Evolutionary conservation across 92 coral and sea anemone genomes (phyloP).

Genomic region (Bergia sp.): DNA sequence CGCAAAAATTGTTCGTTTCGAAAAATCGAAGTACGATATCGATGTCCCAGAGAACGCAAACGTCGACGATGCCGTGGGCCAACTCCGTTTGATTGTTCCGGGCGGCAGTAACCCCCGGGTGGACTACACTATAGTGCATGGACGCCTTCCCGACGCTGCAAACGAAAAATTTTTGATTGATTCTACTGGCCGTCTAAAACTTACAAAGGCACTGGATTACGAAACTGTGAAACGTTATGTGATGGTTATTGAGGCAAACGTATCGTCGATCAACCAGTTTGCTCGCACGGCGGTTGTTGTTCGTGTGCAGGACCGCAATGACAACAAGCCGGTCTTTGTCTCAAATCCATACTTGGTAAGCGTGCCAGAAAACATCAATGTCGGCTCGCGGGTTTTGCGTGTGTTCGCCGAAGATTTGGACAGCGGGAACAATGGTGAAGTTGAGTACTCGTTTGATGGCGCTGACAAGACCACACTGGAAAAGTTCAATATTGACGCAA

Average conservation of each 20-base stretch:
- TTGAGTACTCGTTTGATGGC: conserved; percentile 67
- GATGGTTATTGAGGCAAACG: conserved; percentile 83
- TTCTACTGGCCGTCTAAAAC: conserved; percentile 69
- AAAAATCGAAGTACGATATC: conserved; percentile 70
- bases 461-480: conserved; percentile 44
- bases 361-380: conserved; percentile 85
- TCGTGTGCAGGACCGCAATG: conserved; percentile 80
- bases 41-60: conserved; percentile 59
- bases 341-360: conserved; percentile 84
- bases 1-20: conserved; percentile 78
- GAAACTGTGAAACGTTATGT: conserved; percentile 84
- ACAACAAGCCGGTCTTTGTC: conserved; percentile 83
- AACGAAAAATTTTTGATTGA: conserved; percentile 65
- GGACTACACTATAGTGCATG: conserved; percentile 70
- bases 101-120: conserved; percentile 67
- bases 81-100: conserved; percentile 68
- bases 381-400: conserved; percentile 87
- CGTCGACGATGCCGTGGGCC: conserved; percentile 41
- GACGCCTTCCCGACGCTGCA: conserved; percentile 60
- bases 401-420: conserved; percentile 95
- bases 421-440: conserved; percentile 71
- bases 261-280: conserved; percentile 72
- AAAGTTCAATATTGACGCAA: conserved; percentile 70
- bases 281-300: conserved; percentile 86
- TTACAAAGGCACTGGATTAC: conserved; percentile 66